These are phyloP conservation scores for Machimus rusticus DNA, from an alignment of 2,888 invertebrate species.

Conservation along the genomic window DNA sequence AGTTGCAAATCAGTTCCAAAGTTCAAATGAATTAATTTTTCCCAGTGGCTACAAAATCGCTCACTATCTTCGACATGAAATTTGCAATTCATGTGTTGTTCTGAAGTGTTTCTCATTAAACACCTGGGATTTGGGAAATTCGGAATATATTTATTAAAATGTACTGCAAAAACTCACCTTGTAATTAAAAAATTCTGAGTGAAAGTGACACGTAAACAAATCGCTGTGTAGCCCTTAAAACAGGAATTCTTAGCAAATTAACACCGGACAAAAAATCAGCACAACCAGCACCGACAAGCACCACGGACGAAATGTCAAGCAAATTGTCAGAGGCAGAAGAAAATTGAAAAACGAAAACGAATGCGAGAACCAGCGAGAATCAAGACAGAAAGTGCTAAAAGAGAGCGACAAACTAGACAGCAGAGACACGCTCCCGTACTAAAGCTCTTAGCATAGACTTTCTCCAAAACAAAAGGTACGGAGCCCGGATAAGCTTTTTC, in stretches of 20 bases:
- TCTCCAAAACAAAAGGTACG: not conserved
- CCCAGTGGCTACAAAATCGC: not conserved
- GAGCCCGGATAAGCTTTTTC: not conserved
- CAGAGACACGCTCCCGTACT: not conserved
- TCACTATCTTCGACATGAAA: not conserved
- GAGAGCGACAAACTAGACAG: too few species aligned
- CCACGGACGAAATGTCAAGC: not conserved
- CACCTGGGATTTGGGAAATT: not conserved
- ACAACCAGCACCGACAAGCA: not conserved
- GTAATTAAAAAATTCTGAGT: not conserved
- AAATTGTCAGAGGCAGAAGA: not conserved
- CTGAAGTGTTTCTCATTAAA: not conserved
- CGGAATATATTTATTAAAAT: not conserved
- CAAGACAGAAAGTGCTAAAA: not conserved
- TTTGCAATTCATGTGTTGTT: not conserved
- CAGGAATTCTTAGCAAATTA: not conserved
- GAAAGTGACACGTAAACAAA: not conserved
- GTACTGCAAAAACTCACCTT: not conserved
- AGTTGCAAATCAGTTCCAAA: not conserved
- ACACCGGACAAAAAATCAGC: not conserved
- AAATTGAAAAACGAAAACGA: not conserved
- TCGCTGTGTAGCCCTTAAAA: not conserved
- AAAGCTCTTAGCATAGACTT: not conserved
- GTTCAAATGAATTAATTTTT: not conserved
- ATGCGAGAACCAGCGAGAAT: not conserved